Conservation (phyloP, 2,113 vertebrate species). For the Crotalus horridus region DNA sequence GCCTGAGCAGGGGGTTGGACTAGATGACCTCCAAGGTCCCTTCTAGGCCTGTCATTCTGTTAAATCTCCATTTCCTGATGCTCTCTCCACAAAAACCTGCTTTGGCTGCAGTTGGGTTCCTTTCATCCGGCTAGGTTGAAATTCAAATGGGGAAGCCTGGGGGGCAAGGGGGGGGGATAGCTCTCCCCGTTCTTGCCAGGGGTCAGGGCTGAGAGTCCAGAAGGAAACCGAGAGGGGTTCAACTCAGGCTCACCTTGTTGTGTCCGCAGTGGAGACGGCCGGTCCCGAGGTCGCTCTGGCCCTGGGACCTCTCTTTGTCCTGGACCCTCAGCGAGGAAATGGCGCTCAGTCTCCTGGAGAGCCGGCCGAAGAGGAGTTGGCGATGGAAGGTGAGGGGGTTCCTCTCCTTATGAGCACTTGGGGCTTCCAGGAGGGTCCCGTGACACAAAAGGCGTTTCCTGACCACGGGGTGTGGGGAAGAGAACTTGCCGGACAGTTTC, state of each 20-base stretch:
- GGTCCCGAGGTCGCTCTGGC: not conserved
- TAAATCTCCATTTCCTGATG: no score
- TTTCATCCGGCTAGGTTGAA: no score
- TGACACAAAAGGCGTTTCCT: no score
- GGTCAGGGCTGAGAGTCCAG: no score
- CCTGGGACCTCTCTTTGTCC: not conserved
- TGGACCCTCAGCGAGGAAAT: not conserved
- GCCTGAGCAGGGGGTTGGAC: not conserved
- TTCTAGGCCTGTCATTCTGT: no score
- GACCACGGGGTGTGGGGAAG: no score
- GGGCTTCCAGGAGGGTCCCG: no score
- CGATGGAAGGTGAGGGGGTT: not conserved
- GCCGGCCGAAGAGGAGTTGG: not conserved
- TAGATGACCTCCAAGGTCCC: not conserved
- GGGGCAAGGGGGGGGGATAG: not conserved
- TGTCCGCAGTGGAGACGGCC: not conserved
- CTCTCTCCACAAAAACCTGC: no score
- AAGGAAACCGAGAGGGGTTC: rapidly evolving
- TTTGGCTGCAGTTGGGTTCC: not conserved
- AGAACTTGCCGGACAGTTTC: not conserved
- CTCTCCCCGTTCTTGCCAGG: not conserved
- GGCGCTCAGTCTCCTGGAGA: not conserved
- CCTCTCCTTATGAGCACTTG: rapidly evolving
- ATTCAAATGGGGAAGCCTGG: not conserved
- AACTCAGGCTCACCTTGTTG: not conserved